Evolutionary conservation across 2,113 vertebrate species (phyloP).

Genomic region (Rhipidura dahli): DNA sequence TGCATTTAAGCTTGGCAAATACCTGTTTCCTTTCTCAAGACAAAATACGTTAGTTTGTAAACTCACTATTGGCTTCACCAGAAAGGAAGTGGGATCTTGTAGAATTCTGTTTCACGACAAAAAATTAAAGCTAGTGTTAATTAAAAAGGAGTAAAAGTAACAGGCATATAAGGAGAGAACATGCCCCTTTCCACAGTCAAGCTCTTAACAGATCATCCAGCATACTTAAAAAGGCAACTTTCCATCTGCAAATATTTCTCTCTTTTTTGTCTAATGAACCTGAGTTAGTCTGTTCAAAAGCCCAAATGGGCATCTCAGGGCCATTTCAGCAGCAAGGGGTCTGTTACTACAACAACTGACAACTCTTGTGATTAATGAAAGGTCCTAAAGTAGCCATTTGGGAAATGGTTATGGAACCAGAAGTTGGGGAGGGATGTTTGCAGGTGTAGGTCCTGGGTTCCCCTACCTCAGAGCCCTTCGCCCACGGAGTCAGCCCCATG

Average conservation of each 20-base stretch:
- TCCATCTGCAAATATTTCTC: slow-evolving; percentile 38
- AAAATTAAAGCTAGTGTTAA: neutral
- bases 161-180: slow-evolving; percentile 30
- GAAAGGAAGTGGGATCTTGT: neutral
- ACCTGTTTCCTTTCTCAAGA: neutral
- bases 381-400: neutral
- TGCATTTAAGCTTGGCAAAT: neutral
- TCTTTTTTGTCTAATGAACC: slow-evolving; percentile 55
- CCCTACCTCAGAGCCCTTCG: neutral
- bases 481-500: neutral
- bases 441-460: neutral
- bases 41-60: neutral
- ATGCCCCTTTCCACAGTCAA: slow-evolving; percentile 23
- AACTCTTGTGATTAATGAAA: slow-evolving; percentile 33
- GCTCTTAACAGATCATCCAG: slow-evolving; percentile 23
- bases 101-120: neutral
- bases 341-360: slow-evolving; percentile 63
- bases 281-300: slow-evolving; percentile 41
- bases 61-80: neutral
- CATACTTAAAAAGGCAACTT: slow-evolving; percentile 50
- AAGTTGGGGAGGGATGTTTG: neutral
- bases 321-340: slow-evolving; percentile 46
- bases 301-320: slow-evolving; percentile 45
- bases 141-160: slow-evolving; percentile 28
- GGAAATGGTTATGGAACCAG: neutral